Evolutionary conservation across 2,888 invertebrate species (phyloP), one percentile per base, ranked within the genome.

Genomic region (Nineta flava): DNA sequence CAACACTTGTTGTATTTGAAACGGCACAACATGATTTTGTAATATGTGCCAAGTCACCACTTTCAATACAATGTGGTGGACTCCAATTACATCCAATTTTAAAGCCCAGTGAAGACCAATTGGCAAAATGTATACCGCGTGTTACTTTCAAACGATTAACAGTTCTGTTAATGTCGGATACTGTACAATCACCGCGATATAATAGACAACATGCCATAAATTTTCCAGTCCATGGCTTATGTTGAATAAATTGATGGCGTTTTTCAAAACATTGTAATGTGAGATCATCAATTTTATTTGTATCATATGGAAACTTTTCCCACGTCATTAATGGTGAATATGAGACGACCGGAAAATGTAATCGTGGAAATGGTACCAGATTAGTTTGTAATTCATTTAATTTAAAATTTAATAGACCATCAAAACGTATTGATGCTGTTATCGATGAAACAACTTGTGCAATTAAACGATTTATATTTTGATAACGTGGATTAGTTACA

Each of bases 341-440:
- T 31, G 75, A 64, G 60, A 64, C 64, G 55, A 77, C 62, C 9
- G 76, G 76, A 64, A 76, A 76, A 57, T 76, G 76, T 55, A 76
- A 77, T 54, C 76, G 67, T 7, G 76, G 76, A 58, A 76, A 75
- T 31, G 76, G 75, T 42, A 74, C 68, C 60, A 68, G 61, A 57
- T 69, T 68, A 54, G 71, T 70, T 61, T 75, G 75, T 64, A 76
- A 75, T 58, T 76, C 75, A 38, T 72, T 74, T 51, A 76, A 61
- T 59, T 75, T 75, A 9, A 75, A 74, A 57, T 75, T 76, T 48
- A 75, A 26, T 21, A 19, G 7, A 9, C 44, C 44, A 9, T 44
- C 13, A 21, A 44, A 44, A 9, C 44, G 44, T 9, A 44, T 19
- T 19, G 44, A 44, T 2, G 44, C 44, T 13, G 44, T 44, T 13